Percentiles rank a stretch among this genome's conserved stretches.
Conservation (phyloP, 2,113 vertebrate genomes). For the Solea senegalensis region DNA sequence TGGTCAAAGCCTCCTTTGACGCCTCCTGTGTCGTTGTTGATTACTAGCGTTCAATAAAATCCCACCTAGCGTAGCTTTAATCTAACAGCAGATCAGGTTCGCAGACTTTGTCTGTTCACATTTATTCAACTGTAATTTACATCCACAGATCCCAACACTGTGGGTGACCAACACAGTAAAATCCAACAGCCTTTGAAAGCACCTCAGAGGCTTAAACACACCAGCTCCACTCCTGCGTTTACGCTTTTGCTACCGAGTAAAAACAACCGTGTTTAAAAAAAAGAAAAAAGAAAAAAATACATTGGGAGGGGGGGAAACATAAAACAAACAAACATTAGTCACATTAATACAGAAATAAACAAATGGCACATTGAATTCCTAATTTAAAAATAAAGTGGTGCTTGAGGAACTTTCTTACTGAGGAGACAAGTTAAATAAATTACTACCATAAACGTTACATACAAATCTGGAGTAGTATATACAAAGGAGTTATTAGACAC, state of each 20-base stretch:
- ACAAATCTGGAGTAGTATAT: constrained; percentile 86
- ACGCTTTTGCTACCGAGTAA: constrained; percentile 35
- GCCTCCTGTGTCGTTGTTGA: background rate
- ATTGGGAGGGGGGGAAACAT: constrained; percentile 58
- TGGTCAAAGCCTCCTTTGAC: no score
- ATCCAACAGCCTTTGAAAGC: constrained; percentile 23
- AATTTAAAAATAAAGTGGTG: constrained; percentile 81
- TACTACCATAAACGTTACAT: constrained; percentile 85
- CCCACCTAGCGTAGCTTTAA: background rate
- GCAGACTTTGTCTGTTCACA: background rate
- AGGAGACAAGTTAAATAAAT: constrained; percentile 87
- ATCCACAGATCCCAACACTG: constrained; percentile 21
- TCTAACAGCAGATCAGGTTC: background rate
- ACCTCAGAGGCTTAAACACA: constrained; percentile 27
- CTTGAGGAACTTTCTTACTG: constrained; percentile 75
- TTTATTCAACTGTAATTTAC: constrained; percentile 36
- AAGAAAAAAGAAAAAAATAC: constrained; percentile 33
- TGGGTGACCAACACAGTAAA: constrained; percentile 22
- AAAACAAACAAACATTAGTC: constrained; percentile 76
- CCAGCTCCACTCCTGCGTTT: constrained; percentile 23
- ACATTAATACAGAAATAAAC: constrained; percentile 84
- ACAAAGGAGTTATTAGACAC: constrained; percentile 82
- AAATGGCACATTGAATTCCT: constrained; percentile 84
- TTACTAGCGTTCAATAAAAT: background rate
- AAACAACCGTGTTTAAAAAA: constrained; percentile 53